Conservation (phyloP, 2,113 vertebrate genomes). For the Campylorhamphus procurvoides region DNA sequence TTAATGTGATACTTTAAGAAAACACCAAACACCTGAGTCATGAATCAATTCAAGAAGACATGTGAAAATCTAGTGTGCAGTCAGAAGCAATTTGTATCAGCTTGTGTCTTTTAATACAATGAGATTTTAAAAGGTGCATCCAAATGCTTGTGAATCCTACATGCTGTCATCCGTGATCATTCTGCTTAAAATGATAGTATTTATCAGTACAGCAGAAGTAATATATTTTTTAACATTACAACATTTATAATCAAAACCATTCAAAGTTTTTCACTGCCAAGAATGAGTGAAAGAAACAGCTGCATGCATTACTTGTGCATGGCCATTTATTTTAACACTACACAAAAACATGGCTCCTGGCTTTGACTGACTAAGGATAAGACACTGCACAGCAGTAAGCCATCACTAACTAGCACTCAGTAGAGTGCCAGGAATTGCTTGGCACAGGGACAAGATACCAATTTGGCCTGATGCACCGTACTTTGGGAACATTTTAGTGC, state of each 20-base stretch:
- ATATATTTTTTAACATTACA: neutral
- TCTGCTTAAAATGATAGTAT: neutral
- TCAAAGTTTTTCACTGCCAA: neutral
- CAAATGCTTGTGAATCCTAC: neutral
- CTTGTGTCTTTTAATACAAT: neutral
- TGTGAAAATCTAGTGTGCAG: neutral
- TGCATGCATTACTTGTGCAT: neutral
- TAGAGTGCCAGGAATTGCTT: neutral
- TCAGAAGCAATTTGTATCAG: neutral
- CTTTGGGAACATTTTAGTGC: neutral
- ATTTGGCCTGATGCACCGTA: neutral
- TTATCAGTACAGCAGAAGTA: neutral
- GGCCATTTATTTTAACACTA: neutral
- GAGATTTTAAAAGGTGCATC: neutral
- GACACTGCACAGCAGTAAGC: neutral
- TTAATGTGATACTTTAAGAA: neutral
- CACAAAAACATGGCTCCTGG: neutral
- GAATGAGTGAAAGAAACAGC: neutral
- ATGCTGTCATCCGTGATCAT: neutral
- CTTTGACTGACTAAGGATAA: neutral
- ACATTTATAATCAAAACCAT: neutral
- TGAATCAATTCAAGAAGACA: neutral
- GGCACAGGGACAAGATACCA: neutral
- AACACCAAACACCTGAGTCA: rapidly evolving
- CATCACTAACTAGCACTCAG: rapidly evolving